Percentiles rank a stretch among this genome's conserved stretches.
Evolutionary conservation across 2,113 vertebrate genomes (phyloP).

Genomic region (Rhabdornis inornatus): DNA sequence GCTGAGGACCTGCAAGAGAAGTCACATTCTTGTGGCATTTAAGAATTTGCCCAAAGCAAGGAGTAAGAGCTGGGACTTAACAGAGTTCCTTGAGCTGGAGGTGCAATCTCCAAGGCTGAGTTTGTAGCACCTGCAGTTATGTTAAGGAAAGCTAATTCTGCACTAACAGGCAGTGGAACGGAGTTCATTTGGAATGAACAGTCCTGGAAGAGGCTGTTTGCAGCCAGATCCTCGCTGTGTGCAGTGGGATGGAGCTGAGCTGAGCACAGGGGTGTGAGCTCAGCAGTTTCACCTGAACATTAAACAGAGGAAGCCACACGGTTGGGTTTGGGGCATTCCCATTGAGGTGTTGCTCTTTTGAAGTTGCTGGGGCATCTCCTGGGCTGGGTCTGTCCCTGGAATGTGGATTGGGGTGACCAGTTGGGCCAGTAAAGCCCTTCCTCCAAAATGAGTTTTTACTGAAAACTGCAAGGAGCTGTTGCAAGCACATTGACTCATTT

Average conservation of each 20-base stretch:
- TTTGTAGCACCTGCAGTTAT: background rate
- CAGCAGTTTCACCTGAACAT: background rate
- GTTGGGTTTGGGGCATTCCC: constrained; percentile 27
- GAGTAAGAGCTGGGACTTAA: background rate
- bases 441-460: constrained; percentile 48
- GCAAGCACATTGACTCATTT: constrained; percentile 40
- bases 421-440: constrained; percentile 8
- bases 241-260: background rate
- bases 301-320: background rate
- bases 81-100: background rate
- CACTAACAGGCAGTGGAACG: background rate
- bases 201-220: background rate
- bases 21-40: background rate
- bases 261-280: background rate
- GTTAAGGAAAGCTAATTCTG: background rate
- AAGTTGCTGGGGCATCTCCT: background rate
- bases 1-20: background rate
- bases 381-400: constrained; percentile 31
- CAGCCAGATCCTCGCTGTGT: background rate
- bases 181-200: background rate
- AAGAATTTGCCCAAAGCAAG: constrained; percentile 10
- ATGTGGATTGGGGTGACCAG: constrained; percentile 35
- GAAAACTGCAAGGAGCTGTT: constrained; percentile 33
- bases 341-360: background rate
- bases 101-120: background rate